Evolutionary conservation across 2,888 invertebrate genomes (phyloP).

Genomic region (Augiades crinisus): DNA sequence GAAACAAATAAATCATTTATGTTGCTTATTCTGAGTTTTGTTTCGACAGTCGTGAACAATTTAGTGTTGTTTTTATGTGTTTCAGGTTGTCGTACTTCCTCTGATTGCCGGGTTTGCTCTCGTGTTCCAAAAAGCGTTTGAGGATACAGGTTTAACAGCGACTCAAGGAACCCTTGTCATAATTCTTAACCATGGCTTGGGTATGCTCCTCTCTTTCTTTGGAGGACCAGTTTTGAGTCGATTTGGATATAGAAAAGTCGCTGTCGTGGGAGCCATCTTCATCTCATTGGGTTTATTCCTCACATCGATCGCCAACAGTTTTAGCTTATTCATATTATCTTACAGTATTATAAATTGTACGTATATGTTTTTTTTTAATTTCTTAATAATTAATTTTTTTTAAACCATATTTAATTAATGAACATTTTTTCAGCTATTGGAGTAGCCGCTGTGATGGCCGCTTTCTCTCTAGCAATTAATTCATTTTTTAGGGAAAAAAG

Average conservation of each 20-base stretch:
- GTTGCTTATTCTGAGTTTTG: too few relatives aligned
- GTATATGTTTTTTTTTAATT: slow-evolving; percentile 67
- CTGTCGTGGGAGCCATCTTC: slow-evolving; percentile 77
- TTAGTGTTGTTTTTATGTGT: slow-evolving; percentile 29
- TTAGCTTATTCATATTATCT: slow-evolving; percentile 81
- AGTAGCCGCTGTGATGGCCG: slow-evolving; percentile 80
- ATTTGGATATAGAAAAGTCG: slow-evolving; percentile 85
- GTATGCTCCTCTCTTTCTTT: slow-evolving; percentile 84
- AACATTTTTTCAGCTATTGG: slow-evolving; percentile 83
- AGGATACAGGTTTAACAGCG: slow-evolving; percentile 77
- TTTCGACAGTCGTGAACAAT: too few relatives aligned
- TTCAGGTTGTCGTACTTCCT: slow-evolving; percentile 78
- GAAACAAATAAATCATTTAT: too few relatives aligned
- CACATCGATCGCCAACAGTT: slow-evolving; percentile 79
- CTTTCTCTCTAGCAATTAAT: slow-evolving; percentile 84
- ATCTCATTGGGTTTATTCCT: slow-evolving; percentile 81
- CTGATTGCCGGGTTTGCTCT: slow-evolving; percentile 85
- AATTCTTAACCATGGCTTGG: slow-evolving; percentile 84
- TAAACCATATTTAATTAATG: too few relatives aligned
- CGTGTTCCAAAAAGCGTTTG: slow-evolving; percentile 83
- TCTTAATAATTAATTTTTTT: slow-evolving; percentile 78
- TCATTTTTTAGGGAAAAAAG: slow-evolving; percentile 84
- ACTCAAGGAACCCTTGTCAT: slow-evolving; percentile 84
- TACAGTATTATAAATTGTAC: slow-evolving; percentile 87
- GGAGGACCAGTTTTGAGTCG: slow-evolving; percentile 83